Conservation (phyloP, 2,113 vertebrate genomes). For the Coreoperca whiteheadi region DNA sequence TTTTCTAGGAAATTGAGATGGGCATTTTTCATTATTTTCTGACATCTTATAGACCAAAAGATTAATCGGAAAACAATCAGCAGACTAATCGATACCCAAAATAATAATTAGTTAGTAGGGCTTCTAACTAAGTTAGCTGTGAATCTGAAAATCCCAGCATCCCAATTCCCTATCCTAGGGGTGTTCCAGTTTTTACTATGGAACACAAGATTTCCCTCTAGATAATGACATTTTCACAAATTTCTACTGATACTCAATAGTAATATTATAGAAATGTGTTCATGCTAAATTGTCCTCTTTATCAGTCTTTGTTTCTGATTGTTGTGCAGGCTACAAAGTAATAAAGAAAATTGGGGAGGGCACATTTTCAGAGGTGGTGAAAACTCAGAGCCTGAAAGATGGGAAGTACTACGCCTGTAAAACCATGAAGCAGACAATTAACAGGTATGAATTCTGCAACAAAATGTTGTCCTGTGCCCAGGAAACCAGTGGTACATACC, state of each 20-base stretch:
- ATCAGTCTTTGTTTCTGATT: not conserved
- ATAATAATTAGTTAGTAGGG: too few relatives aligned
- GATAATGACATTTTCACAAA: not conserved
- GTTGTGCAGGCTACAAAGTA: conserved; percentile 86
- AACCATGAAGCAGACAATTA: conserved; percentile 88
- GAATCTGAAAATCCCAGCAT: not conserved
- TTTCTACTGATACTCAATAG: not conserved
- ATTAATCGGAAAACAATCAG: too few relatives aligned
- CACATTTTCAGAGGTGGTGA: conserved; percentile 91
- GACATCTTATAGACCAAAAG: not conserved
- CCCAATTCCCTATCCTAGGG: not conserved
- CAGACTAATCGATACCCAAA: too few relatives aligned
- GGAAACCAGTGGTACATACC: conserved; percentile 3
- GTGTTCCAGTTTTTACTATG: not conserved
- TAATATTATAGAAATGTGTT: not conserved
- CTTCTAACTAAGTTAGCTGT: not conserved
- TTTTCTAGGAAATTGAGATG: not conserved
- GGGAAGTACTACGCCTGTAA: conserved; percentile 90
- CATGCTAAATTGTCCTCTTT: not conserved
- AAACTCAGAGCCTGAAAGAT: conserved; percentile 88
- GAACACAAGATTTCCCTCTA: not conserved
- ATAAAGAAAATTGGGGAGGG: conserved; percentile 91
- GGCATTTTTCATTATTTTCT: not conserved
- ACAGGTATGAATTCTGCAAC: conserved; percentile 82
- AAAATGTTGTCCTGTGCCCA: not conserved